Conservation (phyloP, 2,888 invertebrate genomes). For the Uropetala carovei region DNA sequence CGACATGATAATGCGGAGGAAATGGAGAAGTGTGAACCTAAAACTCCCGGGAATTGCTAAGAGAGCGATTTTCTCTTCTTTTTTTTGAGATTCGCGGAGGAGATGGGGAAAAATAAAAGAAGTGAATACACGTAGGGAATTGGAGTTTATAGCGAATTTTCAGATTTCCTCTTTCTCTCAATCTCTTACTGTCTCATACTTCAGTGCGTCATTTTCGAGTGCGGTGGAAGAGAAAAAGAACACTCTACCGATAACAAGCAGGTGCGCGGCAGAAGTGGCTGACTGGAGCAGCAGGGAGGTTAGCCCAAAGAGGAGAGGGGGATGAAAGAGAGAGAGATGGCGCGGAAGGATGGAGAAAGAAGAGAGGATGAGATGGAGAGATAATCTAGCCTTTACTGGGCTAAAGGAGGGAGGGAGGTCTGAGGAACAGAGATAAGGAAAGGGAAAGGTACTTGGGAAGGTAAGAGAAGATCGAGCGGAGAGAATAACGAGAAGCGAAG, state of each 20-base stretch:
- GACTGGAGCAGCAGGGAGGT: not conserved
- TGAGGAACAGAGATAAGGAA: not conserved
- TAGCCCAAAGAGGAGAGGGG: not conserved
- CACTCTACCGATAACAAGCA: not conserved
- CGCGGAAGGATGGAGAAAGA: not conserved
- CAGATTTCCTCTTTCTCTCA: no score
- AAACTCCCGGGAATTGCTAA: not conserved
- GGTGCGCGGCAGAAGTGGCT: constrained; percentile 30
- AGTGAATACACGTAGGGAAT: not conserved
- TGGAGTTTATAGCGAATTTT: no score
- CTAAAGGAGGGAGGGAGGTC: not conserved
- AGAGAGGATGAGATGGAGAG: not conserved
- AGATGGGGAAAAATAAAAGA: not conserved
- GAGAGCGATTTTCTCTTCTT: not conserved
- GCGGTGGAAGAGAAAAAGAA: not conserved
- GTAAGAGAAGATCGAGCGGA: not conserved
- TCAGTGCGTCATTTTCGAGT: not conserved
- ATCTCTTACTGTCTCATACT: not conserved
- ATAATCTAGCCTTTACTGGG: not conserved
- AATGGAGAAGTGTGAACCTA: not conserved
- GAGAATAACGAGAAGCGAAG: not conserved
- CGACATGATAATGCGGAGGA: not conserved
- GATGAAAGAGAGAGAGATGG: not conserved
- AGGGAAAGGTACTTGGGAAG: not conserved
- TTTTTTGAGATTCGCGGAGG: not conserved